These are phyloP conservation scores for Tolypeutes matacus DNA, from an alignment of 2,797 vertebrate species.

Conservation along the genomic window DNA sequence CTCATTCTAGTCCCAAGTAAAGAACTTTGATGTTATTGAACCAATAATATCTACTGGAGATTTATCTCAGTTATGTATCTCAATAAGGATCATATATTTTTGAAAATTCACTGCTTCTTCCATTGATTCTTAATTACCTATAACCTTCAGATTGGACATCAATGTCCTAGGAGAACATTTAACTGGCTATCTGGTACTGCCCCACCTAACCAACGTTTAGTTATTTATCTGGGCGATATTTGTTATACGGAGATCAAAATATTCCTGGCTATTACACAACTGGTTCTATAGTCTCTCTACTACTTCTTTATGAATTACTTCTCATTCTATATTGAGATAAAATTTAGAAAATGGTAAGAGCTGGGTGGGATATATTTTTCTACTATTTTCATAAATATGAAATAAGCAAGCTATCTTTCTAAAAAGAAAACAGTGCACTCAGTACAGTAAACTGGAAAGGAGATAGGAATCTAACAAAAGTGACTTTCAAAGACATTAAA, in stretches of 20 bases:
- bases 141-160: neutral
- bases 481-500: neutral
- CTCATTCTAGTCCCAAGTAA: neutral
- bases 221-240: neutral
- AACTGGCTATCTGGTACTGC: neutral
- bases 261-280: neutral
- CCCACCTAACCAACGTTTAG: neutral
- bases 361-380: neutral
- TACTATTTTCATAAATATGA: neutral
- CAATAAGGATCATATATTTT: neutral
- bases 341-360: neutral
- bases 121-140: neutral
- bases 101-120: neutral
- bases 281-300: neutral
- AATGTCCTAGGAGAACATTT: accelerated
- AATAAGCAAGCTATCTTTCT: neutral
- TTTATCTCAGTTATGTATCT: neutral
- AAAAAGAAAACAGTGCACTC: neutral
- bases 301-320: neutral
- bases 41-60: neutral
- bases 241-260: neutral
- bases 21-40: neutral
- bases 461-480: neutral
- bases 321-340: neutral
- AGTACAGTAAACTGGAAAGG: neutral